Percentiles rank a stretch among this genome's conserved stretches.
Conservation (phyloP, 2,797 vertebrate genomes). For the Clamator glandarius region DNA sequence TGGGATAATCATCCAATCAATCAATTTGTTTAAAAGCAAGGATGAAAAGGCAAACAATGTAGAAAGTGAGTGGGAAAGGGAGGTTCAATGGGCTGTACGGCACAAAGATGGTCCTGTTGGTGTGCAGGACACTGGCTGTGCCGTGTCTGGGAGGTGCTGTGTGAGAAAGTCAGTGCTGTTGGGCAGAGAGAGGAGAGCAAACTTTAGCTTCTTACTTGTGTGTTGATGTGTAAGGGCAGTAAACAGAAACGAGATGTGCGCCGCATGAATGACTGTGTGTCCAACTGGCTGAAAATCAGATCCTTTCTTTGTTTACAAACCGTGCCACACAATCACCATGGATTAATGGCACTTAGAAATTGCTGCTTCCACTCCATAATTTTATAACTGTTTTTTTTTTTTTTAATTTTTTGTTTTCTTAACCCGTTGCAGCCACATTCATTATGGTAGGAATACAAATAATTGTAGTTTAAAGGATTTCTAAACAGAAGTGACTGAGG, state of each 20-base stretch:
- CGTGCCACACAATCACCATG: background rate
- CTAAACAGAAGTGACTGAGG: background rate
- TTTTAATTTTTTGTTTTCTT: slow-evolving; percentile 1
- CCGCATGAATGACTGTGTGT: background rate
- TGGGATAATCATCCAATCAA: slow-evolving; percentile 19
- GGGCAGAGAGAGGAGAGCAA: background rate
- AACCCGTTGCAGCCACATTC: background rate
- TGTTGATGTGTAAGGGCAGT: slow-evolving; percentile 18
- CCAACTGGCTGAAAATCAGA: slow-evolving; percentile 46
- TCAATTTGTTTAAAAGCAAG: background rate
- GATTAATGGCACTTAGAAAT: slow-evolving; percentile 26
- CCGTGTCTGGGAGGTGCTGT: background rate
- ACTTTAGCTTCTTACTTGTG: slow-evolving; percentile 20
- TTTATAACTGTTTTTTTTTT: slow-evolving; percentile 4
- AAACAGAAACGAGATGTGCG: slow-evolving; percentile 33
- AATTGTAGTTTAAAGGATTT: slow-evolving; percentile 38
- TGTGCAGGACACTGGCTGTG: background rate
- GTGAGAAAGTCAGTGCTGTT: background rate
- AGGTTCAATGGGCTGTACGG: background rate
- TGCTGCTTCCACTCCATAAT: background rate
- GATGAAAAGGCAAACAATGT: background rate
- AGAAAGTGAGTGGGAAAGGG: background rate
- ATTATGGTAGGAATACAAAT: background rate
- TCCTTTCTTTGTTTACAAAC: slow-evolving; percentile 50
- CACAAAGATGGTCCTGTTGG: background rate